These are phyloP conservation scores for Heliothis peltigera DNA, from an alignment of 2,888 invertebrate species.

Conservation along the genomic window DNA sequence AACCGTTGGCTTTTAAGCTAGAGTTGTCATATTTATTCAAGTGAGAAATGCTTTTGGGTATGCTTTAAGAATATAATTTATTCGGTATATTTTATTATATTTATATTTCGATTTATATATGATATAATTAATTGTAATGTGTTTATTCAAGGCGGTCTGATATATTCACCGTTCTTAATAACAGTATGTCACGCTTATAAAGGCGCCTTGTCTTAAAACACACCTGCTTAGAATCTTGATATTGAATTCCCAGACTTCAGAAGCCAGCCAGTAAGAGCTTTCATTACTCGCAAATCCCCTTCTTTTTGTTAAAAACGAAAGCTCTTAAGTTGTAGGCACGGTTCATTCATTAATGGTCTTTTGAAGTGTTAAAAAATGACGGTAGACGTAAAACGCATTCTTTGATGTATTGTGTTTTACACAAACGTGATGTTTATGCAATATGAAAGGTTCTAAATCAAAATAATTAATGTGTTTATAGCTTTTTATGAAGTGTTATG, in stretches of 20 bases:
- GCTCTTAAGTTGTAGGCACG: constrained; percentile 61
- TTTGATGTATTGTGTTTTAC: constrained; percentile 62
- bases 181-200: constrained; percentile 71
- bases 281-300: constrained; percentile 69
- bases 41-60: no score
- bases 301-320: constrained; percentile 59
- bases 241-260: constrained; percentile 81
- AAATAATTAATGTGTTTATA: constrained; percentile 53
- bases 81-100: no score
- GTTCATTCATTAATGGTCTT: constrained; percentile 67
- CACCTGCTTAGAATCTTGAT: constrained; percentile 88
- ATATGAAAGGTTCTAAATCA: constrained; percentile 54
- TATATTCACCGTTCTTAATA: constrained; percentile 28
- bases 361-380: constrained; percentile 72
- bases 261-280: constrained; percentile 77
- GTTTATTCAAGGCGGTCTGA: neutral
- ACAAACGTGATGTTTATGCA: constrained; percentile 64
- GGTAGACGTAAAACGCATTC: constrained; percentile 65
- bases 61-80: no score
- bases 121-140: no score
- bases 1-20: no score
- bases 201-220: constrained; percentile 83
- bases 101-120: no score
- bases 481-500: constrained; percentile 46
- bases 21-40: no score